These are phyloP conservation scores for Salpingus planirostris DNA, from an alignment of 2,888 invertebrate species.

Conservation along the genomic window DNA sequence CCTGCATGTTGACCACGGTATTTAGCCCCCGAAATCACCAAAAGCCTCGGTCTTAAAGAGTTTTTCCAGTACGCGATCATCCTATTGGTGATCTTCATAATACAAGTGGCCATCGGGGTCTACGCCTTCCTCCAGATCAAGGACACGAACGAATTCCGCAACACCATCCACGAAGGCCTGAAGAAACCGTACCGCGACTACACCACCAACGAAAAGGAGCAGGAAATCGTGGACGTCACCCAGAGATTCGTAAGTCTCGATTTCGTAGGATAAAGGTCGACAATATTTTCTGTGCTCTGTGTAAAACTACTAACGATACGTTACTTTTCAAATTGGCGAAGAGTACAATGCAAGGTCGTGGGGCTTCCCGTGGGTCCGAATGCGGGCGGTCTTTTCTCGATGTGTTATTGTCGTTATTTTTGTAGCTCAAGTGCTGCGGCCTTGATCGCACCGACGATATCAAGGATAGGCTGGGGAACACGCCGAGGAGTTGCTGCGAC, in stretches of 20 bases:
- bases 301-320: constrained; percentile 2
- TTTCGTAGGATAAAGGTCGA: neutral
- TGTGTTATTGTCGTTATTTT: no score
- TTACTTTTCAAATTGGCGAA: neutral
- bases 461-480: constrained; percentile 11
- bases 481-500: constrained; percentile 32
- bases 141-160: constrained; percentile 42
- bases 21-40: no score
- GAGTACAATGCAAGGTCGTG: no score
- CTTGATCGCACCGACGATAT: constrained; percentile 51
- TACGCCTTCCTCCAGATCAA: constrained; percentile 53
- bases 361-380: no score
- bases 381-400: no score
- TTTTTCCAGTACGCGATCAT: constrained; percentile 59
- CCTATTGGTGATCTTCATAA: constrained; percentile 60
- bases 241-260: constrained; percentile 49
- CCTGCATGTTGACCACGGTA: constrained; percentile 40
- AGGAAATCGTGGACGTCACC: constrained; percentile 51
- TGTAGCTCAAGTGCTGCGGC: constrained; percentile 61
- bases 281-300: neutral
- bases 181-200: constrained; percentile 43
- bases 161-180: constrained; percentile 23
- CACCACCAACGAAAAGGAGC: constrained; percentile 38
- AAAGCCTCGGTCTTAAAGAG: no score
- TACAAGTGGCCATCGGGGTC: constrained; percentile 62